These are phyloP conservation scores for Biston betularia DNA, from an alignment of 2,888 invertebrate species.

Conservation along the genomic window DNA sequence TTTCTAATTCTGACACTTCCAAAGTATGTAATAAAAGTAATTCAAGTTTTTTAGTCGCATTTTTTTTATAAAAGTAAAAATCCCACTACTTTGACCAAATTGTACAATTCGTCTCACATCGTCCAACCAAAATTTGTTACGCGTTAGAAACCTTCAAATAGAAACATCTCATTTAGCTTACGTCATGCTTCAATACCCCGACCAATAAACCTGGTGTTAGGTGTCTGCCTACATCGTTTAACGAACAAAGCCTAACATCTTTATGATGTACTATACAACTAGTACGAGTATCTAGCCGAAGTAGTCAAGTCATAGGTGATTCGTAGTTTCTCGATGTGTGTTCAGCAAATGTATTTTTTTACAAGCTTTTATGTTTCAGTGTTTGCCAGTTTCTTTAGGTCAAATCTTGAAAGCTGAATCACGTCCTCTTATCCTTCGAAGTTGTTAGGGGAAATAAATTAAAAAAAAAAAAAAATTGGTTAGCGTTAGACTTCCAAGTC, in stretches of 20 bases:
- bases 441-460: too few relatives aligned
- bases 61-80: not conserved
- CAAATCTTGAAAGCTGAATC: too few relatives aligned
- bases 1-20: too few relatives aligned
- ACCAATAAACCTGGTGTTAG: conserved; percentile 28
- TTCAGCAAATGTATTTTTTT: too few relatives aligned
- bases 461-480: too few relatives aligned
- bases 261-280: conserved; percentile 3
- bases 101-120: conserved; percentile 17
- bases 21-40: too few relatives aligned
- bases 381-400: too few relatives aligned
- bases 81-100: conserved; percentile 1
- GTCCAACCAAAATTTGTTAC: conserved; percentile 13
- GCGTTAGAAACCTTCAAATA: conserved; percentile 24
- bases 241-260: conserved; percentile 23
- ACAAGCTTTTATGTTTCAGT: too few relatives aligned
- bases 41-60: not conserved
- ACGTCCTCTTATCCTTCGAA: too few relatives aligned
- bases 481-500: too few relatives aligned
- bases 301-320: not conserved
- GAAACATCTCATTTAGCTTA: conserved; percentile 34
- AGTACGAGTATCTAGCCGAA: too few relatives aligned
- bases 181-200: conserved; percentile 31
- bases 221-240: conserved; percentile 37
- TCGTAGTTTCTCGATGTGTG: not conserved